Evolutionary conservation across 2,797 vertebrate genomes (phyloP).

Genomic region (Hydrolagus colliei): DNA sequence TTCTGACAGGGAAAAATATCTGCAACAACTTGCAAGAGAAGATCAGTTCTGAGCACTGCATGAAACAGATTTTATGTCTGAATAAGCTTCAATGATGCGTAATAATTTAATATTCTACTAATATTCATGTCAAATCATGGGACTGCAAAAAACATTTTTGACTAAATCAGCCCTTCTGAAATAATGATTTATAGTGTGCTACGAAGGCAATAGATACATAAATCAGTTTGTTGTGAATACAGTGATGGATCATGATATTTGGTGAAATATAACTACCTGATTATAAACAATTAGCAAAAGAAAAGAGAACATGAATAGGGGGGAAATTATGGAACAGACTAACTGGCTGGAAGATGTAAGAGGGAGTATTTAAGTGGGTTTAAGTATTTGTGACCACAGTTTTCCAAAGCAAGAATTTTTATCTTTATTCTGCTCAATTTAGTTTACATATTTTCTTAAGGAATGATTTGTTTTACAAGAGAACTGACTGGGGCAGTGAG

Average conservation of each 20-base stretch:
- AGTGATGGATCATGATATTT: not conserved
- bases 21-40: not conserved
- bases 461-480: not conserved
- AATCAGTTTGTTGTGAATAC: not conserved
- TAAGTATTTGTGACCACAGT: not conserved
- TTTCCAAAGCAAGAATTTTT: not conserved
- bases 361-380: not conserved
- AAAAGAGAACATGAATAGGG: not conserved
- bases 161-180: not conserved
- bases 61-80: too few relatives aligned
- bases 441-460: not conserved
- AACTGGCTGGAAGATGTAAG: not conserved
- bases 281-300: not conserved
- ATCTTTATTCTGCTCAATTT: not conserved
- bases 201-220: not conserved
- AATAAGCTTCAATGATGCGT: too few relatives aligned
- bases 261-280: not conserved
- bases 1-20: not conserved
- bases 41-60: not conserved
- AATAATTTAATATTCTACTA: too few relatives aligned
- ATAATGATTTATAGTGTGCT: not conserved
- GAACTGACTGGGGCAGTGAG: not conserved
- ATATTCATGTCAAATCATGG: too few relatives aligned
- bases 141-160: not conserved
- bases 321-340: not conserved